Evolutionary conservation across 2,113 vertebrate species (phyloP).

Genomic region (Dasyprocta punctata): DNA sequence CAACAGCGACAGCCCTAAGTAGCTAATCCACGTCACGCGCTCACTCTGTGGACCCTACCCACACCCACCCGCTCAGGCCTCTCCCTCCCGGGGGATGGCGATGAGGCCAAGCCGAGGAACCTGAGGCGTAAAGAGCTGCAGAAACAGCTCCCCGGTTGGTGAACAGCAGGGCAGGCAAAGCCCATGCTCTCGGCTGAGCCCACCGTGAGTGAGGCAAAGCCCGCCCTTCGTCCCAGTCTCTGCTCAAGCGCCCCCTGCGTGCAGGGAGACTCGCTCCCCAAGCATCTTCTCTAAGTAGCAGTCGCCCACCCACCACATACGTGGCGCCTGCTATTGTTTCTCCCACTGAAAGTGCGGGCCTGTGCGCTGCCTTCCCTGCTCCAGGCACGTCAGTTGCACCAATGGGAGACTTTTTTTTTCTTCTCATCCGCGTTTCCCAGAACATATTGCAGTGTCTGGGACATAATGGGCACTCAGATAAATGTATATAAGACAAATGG

Average conservation of each 20-base stretch:
- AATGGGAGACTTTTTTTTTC: not conserved
- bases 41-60: not conserved
- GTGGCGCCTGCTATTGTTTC: not conserved
- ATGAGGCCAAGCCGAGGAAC: not conserved
- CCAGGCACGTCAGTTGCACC: accelerated
- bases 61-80: not conserved
- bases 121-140: not conserved
- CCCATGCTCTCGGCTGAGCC: too few species aligned
- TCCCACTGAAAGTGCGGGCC: not conserved
- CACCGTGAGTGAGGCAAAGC: too few species aligned
- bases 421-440: not conserved
- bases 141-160: too few species aligned
- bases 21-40: not conserved
- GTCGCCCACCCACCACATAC: too few species aligned
- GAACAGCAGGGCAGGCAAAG: not conserved
- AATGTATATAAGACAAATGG: too few species aligned
- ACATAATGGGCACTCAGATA: not conserved
- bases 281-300: not conserved
- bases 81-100: not conserved
- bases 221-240: not conserved
- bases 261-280: not conserved
- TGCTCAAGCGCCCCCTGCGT: not conserved
- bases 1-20: not conserved
- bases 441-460: not conserved
- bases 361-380: not conserved